A percentile compares a stretch with the other conserved stretches of the same genome.
phyloP scores from a whole-genome alignment of 2,797 vertebrate species.

The Hypotaenidia okinawae region DNA sequence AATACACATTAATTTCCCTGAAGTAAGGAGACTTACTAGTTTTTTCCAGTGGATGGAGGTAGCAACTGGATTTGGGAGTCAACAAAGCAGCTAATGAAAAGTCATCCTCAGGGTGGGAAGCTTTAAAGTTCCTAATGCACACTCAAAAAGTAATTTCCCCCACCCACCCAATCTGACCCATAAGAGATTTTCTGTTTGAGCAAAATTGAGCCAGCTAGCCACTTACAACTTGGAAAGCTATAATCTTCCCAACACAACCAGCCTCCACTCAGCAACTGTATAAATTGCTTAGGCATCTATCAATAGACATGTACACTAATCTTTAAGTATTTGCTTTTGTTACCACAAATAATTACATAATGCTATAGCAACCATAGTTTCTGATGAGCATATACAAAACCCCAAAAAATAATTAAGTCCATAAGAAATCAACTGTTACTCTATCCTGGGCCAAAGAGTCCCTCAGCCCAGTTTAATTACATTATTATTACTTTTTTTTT shows the following conservation, averaged over 20 bases:
- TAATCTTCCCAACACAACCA: not conserved
- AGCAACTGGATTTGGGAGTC: slow-evolving; percentile 1
- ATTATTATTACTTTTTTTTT: not conserved
- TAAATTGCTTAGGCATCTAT: not conserved
- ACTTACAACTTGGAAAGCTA: not conserved
- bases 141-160: not conserved
- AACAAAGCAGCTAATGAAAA: slow-evolving; percentile 8
- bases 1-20: slow-evolving; percentile 14
- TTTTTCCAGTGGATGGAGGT: slow-evolving; percentile 17
- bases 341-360: not conserved
- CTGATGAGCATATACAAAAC: not conserved
- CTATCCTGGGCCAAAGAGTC: not conserved
- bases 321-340: not conserved
- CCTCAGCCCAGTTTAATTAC: not conserved
- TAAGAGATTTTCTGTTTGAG: not conserved
- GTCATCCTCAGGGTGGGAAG: not conserved
- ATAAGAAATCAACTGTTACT: not conserved
- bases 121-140: not conserved
- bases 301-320: not conserved
- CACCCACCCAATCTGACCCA: not conserved
- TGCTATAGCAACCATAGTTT: not conserved
- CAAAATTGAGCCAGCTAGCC: not conserved
- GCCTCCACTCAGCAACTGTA: not conserved
- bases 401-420: not conserved
- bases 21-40: not conserved